Conservation (phyloP, 2,797 vertebrate genomes). For the Calcarius lapponicus region DNA sequence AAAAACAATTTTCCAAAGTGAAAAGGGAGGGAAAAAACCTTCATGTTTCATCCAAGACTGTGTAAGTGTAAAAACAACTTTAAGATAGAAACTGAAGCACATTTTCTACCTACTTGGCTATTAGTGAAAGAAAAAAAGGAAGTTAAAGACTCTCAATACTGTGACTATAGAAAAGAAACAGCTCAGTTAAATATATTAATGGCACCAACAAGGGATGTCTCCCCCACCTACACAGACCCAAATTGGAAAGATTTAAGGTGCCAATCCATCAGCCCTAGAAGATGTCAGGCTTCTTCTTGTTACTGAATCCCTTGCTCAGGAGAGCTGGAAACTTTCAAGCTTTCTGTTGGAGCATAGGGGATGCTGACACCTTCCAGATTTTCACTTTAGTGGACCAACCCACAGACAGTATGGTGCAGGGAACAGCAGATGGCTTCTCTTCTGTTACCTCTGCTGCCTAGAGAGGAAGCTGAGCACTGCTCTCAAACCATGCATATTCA, state of each 20-base stretch:
- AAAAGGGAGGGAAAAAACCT: neutral
- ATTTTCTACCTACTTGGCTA: neutral
- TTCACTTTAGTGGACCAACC: slow-evolving; percentile 74
- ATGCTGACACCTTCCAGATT: slow-evolving; percentile 75
- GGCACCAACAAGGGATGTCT: neutral
- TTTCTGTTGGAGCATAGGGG: slow-evolving; percentile 55
- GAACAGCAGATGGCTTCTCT: slow-evolving; percentile 78
- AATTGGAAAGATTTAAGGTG: neutral
- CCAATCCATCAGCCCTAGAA: slow-evolving; percentile 4
- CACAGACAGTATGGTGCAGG: slow-evolving; percentile 78
- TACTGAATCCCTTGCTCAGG: slow-evolving; percentile 3
- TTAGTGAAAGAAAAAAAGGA: neutral
- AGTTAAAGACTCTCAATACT: neutral
- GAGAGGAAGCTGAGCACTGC: slow-evolving; percentile 50
- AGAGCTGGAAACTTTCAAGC: slow-evolving; percentile 50
- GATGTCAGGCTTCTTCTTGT: slow-evolving; percentile 4
- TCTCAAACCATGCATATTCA: slow-evolving; percentile 67
- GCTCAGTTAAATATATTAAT: neutral
- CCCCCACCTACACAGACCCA: neutral
- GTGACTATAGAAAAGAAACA: neutral
- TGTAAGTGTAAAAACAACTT: neutral
- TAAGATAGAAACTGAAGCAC: neutral
- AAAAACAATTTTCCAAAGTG: slow-evolving; percentile 65
- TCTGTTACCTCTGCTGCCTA: slow-evolving; percentile 74
- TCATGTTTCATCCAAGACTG: neutral